Base-by-base conservation (phyloP, 1,140 invertebrate species). In the Diabrotica undecimpunctata region DNA sequence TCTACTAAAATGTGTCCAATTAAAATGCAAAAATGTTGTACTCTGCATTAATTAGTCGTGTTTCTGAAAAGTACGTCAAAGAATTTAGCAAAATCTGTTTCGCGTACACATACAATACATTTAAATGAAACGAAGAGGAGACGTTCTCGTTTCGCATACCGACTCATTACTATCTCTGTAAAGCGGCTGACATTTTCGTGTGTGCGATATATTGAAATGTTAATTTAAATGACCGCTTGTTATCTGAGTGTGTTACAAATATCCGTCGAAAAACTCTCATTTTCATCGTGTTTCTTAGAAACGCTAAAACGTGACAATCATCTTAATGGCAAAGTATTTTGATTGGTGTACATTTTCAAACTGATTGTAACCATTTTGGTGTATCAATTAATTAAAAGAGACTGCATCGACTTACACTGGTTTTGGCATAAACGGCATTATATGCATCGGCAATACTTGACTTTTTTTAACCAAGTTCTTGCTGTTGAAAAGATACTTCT, bases 291-390 rank as follows among this genome's bases (percentile, higher is more conserved):
- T 10, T 65, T 65, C 58, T 54, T 35, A 54, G 64, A 61, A 65
- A 12, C 56, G 35, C 37, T 46, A 0, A 65, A 59, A 61, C 64
- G 64, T 65, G 64, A 65, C 64, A 54, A 54, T 65, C 64, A 65
- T 65, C 59, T 65, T 65, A 62, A 65, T 65, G 56, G 14, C 13
- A n/a, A 65, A 59, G 64, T 61, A 65, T 65, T 65, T 61, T 61
- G 64, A 65, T 65, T 65, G 64, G 64, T 61, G 58, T 54, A 59
- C 62, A 59, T 68, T 65, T 57, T 64, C 36, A 58, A 68, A 62
- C 66, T 68, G 66, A 65, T 68, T 65, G 66, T 59, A 58, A 60
- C 66, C 66, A 65, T 65, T 65, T 68, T 64, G 50, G 66, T 58
- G 62, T 61, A 54, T 53, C 64, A 65, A 65, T 65, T 65, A 65